Evolutionary conservation across 2,797 vertebrate genomes (phyloP), one percentile per base, ranked within the genome.

Genomic region (Coregonus suidteri): DNA sequence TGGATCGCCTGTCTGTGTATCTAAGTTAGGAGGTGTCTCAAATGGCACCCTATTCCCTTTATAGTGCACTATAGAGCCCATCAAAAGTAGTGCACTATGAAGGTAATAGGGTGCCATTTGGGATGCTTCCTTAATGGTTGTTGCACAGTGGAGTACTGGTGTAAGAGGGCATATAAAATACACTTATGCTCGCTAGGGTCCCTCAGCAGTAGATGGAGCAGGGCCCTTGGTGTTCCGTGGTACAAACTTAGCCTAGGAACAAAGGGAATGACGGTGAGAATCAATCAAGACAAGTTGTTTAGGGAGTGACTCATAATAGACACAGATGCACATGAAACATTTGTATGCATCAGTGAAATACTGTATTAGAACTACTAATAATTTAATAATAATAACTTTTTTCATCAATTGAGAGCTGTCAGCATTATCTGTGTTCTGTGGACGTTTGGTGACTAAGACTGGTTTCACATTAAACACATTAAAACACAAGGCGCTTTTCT

Each of bases 131-230:
- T 25, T 25, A 67, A 16, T 67, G 13, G 62, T 64, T 20, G 31
- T 67, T 67, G 62, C 20, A 35, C 25, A 67, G 31, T 68, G 68
- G 47, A 20, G 35, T 56, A 56, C 18, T 15, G n/a, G 15, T 66
- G n/a, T 16, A 41, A 31, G 20, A 51, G 18, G 65, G 37, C 6
- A 34, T 31, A 2, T 31, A 16, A 31, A 73, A 65, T n/a, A n/a
- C 80, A 14, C 97, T 96, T 94, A 98, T 96, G 93, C 84, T 96
- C 94, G n/a, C 82, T 0, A 0, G 90, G 91, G 75, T 96, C 93
- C 88, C 94, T 95, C 73, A 96, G 87, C 41, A 86, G 82, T 0
- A 96, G 96, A 69, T 96, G 91, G 53, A 98, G 88, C 0, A 98
- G 93, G 25, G 93, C 92, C 59, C 96, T 91, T 0, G 96, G 96